Evolutionary conservation across 2,113 vertebrate species (phyloP).

Genomic region (Tragelaphus buxtoni): DNA sequence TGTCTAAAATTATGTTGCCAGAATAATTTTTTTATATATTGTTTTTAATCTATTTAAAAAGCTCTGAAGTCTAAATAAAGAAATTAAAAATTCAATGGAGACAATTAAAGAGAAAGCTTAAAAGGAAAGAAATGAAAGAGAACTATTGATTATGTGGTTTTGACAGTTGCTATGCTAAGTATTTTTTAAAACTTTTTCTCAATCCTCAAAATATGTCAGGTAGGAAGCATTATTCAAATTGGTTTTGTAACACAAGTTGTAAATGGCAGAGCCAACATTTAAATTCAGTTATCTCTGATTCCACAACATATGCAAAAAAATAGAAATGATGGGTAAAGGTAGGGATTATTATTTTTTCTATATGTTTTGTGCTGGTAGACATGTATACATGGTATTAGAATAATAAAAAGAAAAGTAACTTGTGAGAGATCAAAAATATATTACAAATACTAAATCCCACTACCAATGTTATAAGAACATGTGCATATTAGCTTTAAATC

Average conservation of each 20-base stretch:
- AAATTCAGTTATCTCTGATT: too few species aligned
- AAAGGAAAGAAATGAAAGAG: background rate
- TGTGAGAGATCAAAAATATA: background rate
- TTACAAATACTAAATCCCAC: background rate
- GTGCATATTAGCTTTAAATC: background rate
- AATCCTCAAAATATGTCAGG: too few species aligned
- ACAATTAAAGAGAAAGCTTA: background rate
- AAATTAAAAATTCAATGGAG: background rate
- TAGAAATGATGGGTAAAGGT: too few species aligned
- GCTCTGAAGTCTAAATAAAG: background rate
- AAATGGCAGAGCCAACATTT: too few species aligned
- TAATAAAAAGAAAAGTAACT: background rate
- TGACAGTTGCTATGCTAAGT: too few species aligned
- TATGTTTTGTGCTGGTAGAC: too few species aligned
- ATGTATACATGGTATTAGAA: background rate
- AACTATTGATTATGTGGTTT: too few species aligned
- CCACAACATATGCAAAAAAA: too few species aligned
- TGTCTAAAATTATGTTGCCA: background rate
- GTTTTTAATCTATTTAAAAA: background rate
- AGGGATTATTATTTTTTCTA: too few species aligned
- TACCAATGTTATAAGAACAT: background rate
- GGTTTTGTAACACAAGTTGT: too few species aligned
- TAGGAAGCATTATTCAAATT: too few species aligned
- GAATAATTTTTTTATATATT: background rate
- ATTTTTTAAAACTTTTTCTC: too few species aligned